Evolutionary conservation across 2,888 invertebrate species (phyloP).

Genomic region (Neuroscelio doddi): DNA sequence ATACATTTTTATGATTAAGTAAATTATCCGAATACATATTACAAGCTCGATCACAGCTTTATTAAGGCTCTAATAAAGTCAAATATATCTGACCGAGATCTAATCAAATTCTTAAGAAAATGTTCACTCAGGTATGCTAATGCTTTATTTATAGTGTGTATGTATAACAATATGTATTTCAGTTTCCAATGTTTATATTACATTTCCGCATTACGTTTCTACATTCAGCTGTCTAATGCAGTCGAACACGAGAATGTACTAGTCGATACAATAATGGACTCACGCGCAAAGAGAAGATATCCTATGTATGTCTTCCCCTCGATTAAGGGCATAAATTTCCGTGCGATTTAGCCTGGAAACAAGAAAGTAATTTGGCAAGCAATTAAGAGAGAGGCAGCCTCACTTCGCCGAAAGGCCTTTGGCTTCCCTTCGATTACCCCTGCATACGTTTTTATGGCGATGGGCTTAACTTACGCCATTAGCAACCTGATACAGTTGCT

Average conservation of each 20-base stretch:
- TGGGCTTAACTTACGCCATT: slow-evolving; percentile 65
- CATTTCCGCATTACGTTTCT: background rate
- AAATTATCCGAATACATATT: too few relatives aligned
- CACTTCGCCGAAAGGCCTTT: slow-evolving; percentile 50
- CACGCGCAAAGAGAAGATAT: slow-evolving; percentile 28
- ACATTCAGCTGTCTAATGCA: background rate
- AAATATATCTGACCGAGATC: too few relatives aligned
- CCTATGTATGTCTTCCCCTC: slow-evolving; percentile 35
- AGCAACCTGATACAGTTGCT: slow-evolving; percentile 62
- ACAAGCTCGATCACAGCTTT: too few relatives aligned
- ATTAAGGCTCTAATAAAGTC: too few relatives aligned
- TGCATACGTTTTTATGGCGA: slow-evolving; percentile 62
- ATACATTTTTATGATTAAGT: too few relatives aligned
- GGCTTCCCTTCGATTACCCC: slow-evolving; percentile 64
- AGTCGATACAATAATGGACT: slow-evolving; percentile 20
- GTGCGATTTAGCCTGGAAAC: slow-evolving; percentile 49
- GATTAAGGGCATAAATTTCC: slow-evolving; percentile 56
- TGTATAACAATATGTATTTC: too few relatives aligned
- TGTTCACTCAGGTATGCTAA: too few relatives aligned
- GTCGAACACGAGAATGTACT: slow-evolving; percentile 22
- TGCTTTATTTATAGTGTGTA: too few relatives aligned
- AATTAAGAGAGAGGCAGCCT: slow-evolving; percentile 57
- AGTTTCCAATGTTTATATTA: too few relatives aligned
- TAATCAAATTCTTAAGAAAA: too few relatives aligned
- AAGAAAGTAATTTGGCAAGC: slow-evolving; percentile 58